A percentile compares a stretch with the other conserved stretches of the same genome.
Conservation (phyloP, 1,140 invertebrate genomes). For the Zaprionus tsacasi region DNA sequence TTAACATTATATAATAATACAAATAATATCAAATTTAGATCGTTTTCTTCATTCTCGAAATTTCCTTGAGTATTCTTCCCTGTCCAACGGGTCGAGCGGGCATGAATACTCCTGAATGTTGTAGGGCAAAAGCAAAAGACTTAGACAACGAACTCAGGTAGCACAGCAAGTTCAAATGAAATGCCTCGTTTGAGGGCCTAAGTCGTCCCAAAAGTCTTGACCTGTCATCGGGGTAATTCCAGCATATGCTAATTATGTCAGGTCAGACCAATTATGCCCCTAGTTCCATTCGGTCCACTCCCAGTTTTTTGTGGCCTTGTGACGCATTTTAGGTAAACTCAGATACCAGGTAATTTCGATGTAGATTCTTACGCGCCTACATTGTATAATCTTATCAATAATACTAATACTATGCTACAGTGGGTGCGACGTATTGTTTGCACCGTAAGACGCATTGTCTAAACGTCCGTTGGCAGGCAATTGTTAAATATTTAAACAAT, state of each 20-base stretch:
- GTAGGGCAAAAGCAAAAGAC: constrained; percentile 63
- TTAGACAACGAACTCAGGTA: constrained; percentile 78
- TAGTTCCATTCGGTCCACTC: constrained; percentile 13
- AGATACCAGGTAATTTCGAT: constrained; percentile 53
- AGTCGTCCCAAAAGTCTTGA: constrained; percentile 6
- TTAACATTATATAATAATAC: too few species aligned
- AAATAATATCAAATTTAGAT: not conserved
- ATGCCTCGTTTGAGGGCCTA: constrained; percentile 26
- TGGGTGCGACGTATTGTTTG: constrained; percentile 55
- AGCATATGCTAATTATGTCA: constrained; percentile 60
- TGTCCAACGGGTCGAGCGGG: not conserved
- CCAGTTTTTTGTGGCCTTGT: constrained; percentile 42
- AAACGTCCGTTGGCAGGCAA: constrained; percentile 66
- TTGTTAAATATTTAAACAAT: constrained; percentile 82
- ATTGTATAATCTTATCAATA: constrained; percentile 68
- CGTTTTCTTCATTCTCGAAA: not conserved
- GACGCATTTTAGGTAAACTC: constrained; percentile 41
- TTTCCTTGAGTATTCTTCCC: not conserved
- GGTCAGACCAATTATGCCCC: constrained; percentile 17
- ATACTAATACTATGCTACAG: constrained; percentile 25
- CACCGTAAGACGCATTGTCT: constrained; percentile 49
- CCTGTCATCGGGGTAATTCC: constrained; percentile 43
- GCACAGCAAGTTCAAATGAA: constrained; percentile 62
- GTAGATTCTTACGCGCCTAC: constrained; percentile 42
- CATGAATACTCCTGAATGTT: not conserved